Percentiles rank a stretch among this genome's conserved stretches.
Conservation (phyloP, 2,113 vertebrate species). For the Asarcornis scutulata region DNA sequence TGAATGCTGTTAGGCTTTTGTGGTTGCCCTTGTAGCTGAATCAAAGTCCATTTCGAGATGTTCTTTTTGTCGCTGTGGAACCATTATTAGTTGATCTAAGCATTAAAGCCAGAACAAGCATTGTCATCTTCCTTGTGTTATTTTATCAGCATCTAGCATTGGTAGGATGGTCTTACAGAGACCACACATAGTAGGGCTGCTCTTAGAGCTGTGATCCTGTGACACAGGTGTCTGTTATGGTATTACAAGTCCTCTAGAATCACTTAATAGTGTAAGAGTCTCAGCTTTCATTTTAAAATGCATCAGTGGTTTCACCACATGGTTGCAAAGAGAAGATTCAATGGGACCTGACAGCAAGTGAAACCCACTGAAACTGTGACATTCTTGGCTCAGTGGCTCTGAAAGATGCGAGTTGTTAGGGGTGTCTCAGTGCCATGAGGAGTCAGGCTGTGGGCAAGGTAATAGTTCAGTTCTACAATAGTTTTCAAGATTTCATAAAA, state of each 20-base stretch:
- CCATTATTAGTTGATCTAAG: background rate
- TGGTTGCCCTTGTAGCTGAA: background rate
- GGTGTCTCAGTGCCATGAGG: background rate
- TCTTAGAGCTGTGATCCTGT: background rate
- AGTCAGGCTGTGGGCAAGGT: background rate
- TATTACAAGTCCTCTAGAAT: background rate
- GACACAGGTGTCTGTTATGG: background rate
- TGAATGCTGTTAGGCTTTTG: background rate
- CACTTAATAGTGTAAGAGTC: background rate
- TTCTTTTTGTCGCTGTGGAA: background rate
- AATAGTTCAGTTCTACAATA: background rate
- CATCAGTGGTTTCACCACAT: background rate
- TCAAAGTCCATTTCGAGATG: background rate
- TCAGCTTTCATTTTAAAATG: background rate
- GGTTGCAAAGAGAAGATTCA: background rate
- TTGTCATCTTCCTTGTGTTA: background rate
- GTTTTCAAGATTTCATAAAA: background rate
- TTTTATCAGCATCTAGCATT: background rate
- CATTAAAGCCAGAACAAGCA: background rate
- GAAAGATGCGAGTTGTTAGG: background rate
- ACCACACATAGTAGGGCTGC: background rate
- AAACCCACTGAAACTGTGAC: background rate
- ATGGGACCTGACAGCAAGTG: background rate
- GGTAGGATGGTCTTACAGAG: background rate
- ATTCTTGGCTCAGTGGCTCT: background rate